Evolutionary conservation across 1,140 invertebrate species (phyloP).

Genomic region (Musca vetustissima): DNA sequence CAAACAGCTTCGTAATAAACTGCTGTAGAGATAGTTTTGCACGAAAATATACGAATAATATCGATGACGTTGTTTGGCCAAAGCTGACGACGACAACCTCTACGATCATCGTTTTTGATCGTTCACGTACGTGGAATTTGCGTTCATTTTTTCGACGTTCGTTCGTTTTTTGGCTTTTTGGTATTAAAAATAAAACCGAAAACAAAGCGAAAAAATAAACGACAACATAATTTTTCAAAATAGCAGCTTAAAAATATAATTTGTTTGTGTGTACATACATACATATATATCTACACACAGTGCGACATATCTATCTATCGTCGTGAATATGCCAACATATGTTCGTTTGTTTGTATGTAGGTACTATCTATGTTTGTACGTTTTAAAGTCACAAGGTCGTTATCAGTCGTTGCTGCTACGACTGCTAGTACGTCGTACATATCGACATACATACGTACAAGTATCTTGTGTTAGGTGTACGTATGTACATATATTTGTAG

Average conservation of each 20-base stretch:
- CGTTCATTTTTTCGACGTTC: not conserved
- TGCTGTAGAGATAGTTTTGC: too few relatives aligned
- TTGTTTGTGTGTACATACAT: not conserved
- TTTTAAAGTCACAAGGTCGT: slow-evolving; percentile 18
- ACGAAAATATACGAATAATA: too few relatives aligned
- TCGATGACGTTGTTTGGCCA: too few relatives aligned
- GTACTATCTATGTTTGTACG: not conserved
- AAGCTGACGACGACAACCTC: too few relatives aligned
- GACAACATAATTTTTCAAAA: not conserved
- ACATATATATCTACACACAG: not conserved
- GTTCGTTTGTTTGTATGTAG: not conserved
- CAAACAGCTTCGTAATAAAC: not conserved
- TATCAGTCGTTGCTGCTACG: not conserved
- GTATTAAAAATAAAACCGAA: too few relatives aligned
- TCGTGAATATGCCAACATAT: too few relatives aligned
- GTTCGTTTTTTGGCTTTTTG: too few relatives aligned
- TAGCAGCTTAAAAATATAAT: not conserved
- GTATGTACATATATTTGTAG: not conserved
- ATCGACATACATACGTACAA: too few relatives aligned
- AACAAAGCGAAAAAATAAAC: not conserved
- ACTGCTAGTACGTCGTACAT: too few relatives aligned
- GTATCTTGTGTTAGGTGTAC: not conserved
- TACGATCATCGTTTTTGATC: too few relatives aligned
- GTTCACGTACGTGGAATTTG: too few relatives aligned
- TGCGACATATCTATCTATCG: too few relatives aligned